Evolutionary conservation across 2,888 invertebrate species (phyloP).

Genomic region (Lycaena phlaeas): DNA sequence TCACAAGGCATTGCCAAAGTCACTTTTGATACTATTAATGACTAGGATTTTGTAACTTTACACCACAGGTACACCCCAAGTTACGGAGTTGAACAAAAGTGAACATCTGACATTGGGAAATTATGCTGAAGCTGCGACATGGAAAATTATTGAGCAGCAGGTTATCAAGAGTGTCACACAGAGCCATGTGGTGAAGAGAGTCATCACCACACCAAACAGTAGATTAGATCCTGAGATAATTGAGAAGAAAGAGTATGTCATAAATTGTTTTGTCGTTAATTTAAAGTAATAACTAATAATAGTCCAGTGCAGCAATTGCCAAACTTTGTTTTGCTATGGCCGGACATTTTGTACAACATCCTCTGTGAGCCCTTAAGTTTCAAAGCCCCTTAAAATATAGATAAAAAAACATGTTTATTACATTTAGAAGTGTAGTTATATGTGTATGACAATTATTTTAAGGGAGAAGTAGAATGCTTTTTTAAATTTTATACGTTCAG

Average conservation of each 20-base stretch:
- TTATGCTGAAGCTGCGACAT: slow-evolving; percentile 34
- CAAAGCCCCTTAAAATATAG: too few relatives aligned
- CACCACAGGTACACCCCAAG: slow-evolving; percentile 32
- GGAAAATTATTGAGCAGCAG: slow-evolving; percentile 39
- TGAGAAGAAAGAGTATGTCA: slow-evolving; percentile 46
- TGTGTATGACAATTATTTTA: too few relatives aligned
- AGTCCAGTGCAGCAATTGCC: too few relatives aligned
- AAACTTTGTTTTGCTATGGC: too few relatives aligned
- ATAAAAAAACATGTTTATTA: too few relatives aligned
- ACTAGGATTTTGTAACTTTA: neutral
- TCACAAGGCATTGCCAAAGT: neutral
- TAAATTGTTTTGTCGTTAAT: too few relatives aligned
- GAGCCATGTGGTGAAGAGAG: slow-evolving; percentile 31
- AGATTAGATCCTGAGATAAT: slow-evolving; percentile 32
- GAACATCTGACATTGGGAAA: slow-evolving; percentile 25
- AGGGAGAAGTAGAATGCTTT: too few relatives aligned
- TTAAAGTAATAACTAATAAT: too few relatives aligned
- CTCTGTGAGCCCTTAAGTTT: too few relatives aligned
- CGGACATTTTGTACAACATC: too few relatives aligned
- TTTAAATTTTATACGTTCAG: too few relatives aligned
- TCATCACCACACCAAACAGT: slow-evolving; percentile 30
- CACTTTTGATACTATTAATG: neutral
- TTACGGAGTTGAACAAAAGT: slow-evolving; percentile 22
- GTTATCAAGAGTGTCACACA: slow-evolving; percentile 40
- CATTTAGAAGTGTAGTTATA: too few relatives aligned